These are phyloP conservation scores for Contarinia nasturtii DNA, from an alignment of 1,140 invertebrate genomes.

Conservation along the genomic window DNA sequence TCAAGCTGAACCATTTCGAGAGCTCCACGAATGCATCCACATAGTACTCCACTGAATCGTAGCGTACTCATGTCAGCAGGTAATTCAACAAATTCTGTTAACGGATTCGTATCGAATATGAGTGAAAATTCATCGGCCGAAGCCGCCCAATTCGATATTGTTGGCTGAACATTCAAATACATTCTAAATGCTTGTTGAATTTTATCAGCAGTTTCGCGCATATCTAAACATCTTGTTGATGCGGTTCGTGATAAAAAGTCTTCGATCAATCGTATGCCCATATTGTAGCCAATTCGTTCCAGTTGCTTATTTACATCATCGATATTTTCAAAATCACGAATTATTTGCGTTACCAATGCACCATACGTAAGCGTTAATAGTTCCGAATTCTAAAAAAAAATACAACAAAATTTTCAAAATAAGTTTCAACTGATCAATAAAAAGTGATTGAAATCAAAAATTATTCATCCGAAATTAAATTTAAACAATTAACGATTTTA, in stretches of 20 bases:
- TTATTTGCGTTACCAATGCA: conserved; percentile 84
- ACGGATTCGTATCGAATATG: conserved; percentile 82
- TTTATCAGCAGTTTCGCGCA: conserved; percentile 94
- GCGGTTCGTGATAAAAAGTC: conserved; percentile 90
- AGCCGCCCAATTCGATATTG: conserved; percentile 82
- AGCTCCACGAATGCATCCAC: conserved; percentile 83
- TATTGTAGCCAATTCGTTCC: conserved; percentile 92
- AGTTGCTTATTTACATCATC: conserved; percentile 93
- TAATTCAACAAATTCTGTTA: conserved; percentile 97
- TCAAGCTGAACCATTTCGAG: conserved; percentile 89
- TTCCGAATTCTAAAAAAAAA: conserved; percentile 74
- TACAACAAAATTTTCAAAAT: not conserved
- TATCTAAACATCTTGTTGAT: conserved; percentile 78
- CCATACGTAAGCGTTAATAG: conserved; percentile 96
- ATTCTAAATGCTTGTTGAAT: conserved; percentile 67
- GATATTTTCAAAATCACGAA: conserved; percentile 93
- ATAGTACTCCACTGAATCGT: conserved; percentile 88
- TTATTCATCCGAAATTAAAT: too few relatives aligned
- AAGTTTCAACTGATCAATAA: too few relatives aligned
- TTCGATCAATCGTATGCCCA: conserved; percentile 92
- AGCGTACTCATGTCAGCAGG: conserved; percentile 74
- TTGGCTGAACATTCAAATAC: conserved; percentile 80
- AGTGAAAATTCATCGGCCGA: conserved; percentile 93
- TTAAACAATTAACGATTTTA: too few relatives aligned
- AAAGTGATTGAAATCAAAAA: too few relatives aligned